phyloP scores from a whole-genome alignment of 2,797 vertebrate genomes.

The Microhierax caerulescens region DNA sequence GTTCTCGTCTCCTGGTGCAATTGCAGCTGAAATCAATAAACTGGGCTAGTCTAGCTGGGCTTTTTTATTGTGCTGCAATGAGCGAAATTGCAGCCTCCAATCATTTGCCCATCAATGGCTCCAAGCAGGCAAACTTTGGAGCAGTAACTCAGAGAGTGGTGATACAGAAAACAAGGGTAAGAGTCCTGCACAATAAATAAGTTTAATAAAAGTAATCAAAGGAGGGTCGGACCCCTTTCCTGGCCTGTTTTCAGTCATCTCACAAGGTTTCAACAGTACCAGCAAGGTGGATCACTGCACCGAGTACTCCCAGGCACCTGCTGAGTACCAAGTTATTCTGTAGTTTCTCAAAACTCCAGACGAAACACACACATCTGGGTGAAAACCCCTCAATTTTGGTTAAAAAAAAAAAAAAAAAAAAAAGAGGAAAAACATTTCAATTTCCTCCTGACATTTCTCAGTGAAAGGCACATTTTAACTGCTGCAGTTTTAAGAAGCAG shows the following conservation, averaged over 20 bases:
- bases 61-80: background rate
- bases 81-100: background rate
- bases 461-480: background rate
- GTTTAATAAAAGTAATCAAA: background rate
- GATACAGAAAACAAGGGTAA: background rate
- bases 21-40: background rate
- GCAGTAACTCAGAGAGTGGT: background rate
- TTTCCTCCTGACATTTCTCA: background rate
- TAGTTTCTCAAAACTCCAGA: background rate
- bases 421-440: background rate
- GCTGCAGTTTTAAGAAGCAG: background rate
- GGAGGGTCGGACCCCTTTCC: background rate
- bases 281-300: background rate
- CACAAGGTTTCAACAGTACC: background rate
- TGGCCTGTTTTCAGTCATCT: background rate
- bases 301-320: background rate
- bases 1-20: background rate
- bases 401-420: background rate
- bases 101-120: fast-evolving
- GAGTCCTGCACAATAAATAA: background rate
- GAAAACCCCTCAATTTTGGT: background rate
- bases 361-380: background rate
- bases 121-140: background rate
- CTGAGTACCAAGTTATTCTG: background rate
- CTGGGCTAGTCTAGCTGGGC: fast-evolving